A percentile compares a stretch with the other conserved stretches of the same genome.
These are phyloP conservation scores for Nymphalis c-album DNA, from an alignment of 2,888 invertebrate genomes.

Conservation along the genomic window DNA sequence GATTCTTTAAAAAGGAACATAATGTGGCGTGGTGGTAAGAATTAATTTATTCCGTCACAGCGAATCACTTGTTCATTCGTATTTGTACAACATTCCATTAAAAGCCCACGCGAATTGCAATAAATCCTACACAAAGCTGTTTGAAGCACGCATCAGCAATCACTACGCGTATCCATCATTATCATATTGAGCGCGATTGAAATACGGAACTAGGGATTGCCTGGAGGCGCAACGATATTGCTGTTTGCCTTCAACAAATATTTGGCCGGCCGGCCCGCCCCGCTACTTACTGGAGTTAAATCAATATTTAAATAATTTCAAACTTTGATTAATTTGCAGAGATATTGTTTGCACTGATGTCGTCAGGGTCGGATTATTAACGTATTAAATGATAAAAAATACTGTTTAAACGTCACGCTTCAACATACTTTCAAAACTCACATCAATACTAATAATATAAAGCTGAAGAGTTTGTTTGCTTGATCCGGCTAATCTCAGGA, in stretches of 20 bases:
- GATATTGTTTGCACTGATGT: conserved; percentile 77
- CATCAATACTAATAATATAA: too few species aligned
- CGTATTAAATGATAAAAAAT: conserved; percentile 16
- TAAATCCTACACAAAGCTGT: conserved; percentile 54
- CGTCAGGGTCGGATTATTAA: conserved; percentile 47
- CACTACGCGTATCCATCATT: conserved; percentile 63
- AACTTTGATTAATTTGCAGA: conserved; percentile 80
- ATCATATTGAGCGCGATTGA: conserved; percentile 65
- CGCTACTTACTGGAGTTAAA: conserved; percentile 78
- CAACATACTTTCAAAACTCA: too few species aligned
- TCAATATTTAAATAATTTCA: conserved; percentile 80
- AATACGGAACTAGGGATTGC: conserved; percentile 47
- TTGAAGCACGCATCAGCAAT: conserved; percentile 63
- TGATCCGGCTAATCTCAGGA: too few species aligned
- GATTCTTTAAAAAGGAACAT: background rate
- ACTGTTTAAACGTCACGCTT: background rate
- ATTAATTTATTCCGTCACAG: conserved; percentile 1
- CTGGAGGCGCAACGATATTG: conserved; percentile 66
- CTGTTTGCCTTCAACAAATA: conserved; percentile 73
- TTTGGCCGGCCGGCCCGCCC: conserved; percentile 60
- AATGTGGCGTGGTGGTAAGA: background rate
- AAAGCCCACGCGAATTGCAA: conserved; percentile 48
- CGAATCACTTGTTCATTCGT: conserved; percentile 16
- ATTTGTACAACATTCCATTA: conserved; percentile 35
- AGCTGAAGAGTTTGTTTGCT: too few species aligned